Conservation (phyloP, 1,140 invertebrate species). For the Cyclina sinensis region DNA sequence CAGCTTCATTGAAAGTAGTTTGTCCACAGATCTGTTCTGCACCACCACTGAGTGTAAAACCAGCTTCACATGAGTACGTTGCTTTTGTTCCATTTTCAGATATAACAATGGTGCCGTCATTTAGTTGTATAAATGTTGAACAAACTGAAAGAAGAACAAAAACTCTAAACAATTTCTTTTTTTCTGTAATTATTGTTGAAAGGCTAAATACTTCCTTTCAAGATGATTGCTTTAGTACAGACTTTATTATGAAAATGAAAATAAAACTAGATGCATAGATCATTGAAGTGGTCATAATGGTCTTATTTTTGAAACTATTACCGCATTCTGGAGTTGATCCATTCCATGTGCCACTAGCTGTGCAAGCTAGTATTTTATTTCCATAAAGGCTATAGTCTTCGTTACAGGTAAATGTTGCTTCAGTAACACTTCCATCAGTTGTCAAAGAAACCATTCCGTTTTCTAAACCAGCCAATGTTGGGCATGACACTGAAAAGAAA, state of each 20-base stretch:
- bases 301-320: constrained; percentile 14
- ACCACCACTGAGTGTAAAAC: constrained; percentile 40
- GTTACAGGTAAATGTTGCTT: constrained; percentile 33
- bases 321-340: constrained; percentile 26
- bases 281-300: too few species aligned
- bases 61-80: constrained; percentile 30
- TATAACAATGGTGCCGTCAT: constrained; percentile 10
- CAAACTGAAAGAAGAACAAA: constrained; percentile 40
- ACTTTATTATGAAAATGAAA: too few species aligned
- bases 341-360: constrained; percentile 12
- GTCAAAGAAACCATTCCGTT: neutral
- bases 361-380: neutral
- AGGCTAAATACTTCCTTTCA: too few species aligned
- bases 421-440: constrained; percentile 29
- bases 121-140: neutral
- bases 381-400: neutral
- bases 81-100: constrained; percentile 43
- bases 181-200: too few species aligned
- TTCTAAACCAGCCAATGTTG: neutral
- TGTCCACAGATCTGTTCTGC: neutral
- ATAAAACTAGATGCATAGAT: too few species aligned
- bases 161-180: too few species aligned
- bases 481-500: constrained; percentile 25
- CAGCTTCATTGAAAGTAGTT: neutral
- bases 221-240: too few species aligned